phyloP scores from a whole-genome alignment of 2,888 invertebrate genomes.

The Drosophila flavopinicola region DNA sequence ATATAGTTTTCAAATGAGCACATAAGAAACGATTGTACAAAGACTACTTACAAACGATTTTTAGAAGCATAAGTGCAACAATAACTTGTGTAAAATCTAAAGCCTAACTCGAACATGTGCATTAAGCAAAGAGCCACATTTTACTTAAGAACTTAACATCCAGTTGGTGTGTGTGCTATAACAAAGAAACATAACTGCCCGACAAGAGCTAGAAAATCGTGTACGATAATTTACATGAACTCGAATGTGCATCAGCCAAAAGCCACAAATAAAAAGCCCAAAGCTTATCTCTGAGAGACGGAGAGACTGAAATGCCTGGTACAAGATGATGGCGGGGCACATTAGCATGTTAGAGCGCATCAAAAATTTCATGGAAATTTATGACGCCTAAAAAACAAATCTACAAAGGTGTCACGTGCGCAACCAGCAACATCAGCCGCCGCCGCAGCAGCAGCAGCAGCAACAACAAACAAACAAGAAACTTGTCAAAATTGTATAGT shows the following conservation, averaged over 20 bases:
- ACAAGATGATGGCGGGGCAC: constrained; percentile 19
- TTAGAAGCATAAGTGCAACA: not conserved
- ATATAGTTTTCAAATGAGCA: too few relatives aligned
- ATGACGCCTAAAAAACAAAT: constrained; percentile 55
- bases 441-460: constrained; percentile 3
- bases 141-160: constrained; percentile 13
- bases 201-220: constrained; percentile 35
- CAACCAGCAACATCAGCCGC: constrained; percentile 14
- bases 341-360: constrained; percentile 67
- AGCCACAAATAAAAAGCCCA: constrained; percentile 1
- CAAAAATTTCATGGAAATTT: constrained; percentile 72
- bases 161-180: constrained; percentile 47
- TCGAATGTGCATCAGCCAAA: constrained; percentile 35
- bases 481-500: constrained; percentile 71
- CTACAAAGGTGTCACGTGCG: constrained; percentile 73
- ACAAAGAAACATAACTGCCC: constrained; percentile 33
- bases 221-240: constrained; percentile 52
- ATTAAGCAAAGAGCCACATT: not conserved
- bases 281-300: constrained; percentile 35
- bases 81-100: not conserved
- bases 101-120: not conserved
- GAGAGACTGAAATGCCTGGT: constrained; percentile 1
- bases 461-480: constrained; percentile 25
- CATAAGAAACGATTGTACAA: too few relatives aligned
- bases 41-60: too few relatives aligned